phyloP scores from a whole-genome alignment of 1,140 invertebrate genomes.

The Platorchestia sp. region DNA sequence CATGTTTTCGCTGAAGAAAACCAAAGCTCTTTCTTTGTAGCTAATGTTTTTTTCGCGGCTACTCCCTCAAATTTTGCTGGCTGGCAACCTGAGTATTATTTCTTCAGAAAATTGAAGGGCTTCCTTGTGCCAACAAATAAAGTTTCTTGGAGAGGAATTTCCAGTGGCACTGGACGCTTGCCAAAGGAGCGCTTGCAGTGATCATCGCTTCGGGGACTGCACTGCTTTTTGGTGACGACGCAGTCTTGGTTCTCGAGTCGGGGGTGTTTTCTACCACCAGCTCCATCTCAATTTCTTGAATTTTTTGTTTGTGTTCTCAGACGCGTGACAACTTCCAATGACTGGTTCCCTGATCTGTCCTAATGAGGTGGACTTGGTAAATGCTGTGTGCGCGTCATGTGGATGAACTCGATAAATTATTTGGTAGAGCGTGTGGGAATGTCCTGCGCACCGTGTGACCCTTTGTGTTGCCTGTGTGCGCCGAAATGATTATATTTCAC shows the following conservation, averaged over 20 bases:
- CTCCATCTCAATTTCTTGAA: neutral
- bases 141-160: neutral
- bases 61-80: neutral
- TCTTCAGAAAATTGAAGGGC: neutral
- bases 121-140: slow-evolving; percentile 24
- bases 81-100: slow-evolving; percentile 2
- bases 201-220: slow-evolving; percentile 19
- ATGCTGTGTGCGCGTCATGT: no score
- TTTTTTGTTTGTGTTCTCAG: no score
- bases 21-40: neutral
- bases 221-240: neutral
- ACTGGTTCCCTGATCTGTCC: neutral
- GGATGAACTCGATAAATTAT: no score
- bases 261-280: neutral
- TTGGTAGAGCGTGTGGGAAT: no score
- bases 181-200: slow-evolving; percentile 31
- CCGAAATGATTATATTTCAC: neutral
- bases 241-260: neutral
- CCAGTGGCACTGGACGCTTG: slow-evolving; percentile 36
- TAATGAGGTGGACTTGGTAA: no score
- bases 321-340: no score
- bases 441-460: no score
- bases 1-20: neutral
- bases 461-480: neutral
- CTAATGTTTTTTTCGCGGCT: neutral